A percentile compares a stretch with the other conserved stretches of the same genome.
phyloP scores from a whole-genome alignment of 1,140 invertebrate genomes.

The Drosophila mauritiana region DNA sequence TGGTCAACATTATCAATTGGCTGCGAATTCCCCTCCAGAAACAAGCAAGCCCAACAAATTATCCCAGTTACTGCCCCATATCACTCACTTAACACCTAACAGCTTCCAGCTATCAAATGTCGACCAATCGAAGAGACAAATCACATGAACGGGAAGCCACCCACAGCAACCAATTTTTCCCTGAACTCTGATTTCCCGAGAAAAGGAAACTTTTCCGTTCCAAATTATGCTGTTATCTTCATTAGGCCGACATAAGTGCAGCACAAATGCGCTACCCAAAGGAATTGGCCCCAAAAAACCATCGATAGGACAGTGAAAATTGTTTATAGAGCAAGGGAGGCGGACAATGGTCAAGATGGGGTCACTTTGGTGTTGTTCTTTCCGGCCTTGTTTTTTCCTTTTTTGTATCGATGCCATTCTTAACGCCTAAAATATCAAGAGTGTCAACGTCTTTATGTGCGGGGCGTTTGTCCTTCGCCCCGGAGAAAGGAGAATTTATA shows the following conservation, averaged over 20 bases:
- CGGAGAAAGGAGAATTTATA: constrained; percentile 4
- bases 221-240: constrained; percentile 84
- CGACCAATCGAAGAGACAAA: constrained; percentile 56
- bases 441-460: constrained; percentile 59
- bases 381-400: constrained; percentile 16
- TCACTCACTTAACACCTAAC: constrained; percentile 77
- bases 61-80: constrained; percentile 53
- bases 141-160: constrained; percentile 50
- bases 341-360: constrained; percentile 47
- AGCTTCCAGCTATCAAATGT: constrained; percentile 68
- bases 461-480: constrained; percentile 60
- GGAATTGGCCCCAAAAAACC: constrained; percentile 56
- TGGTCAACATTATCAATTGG: constrained; percentile 60
- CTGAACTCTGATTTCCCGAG: constrained; percentile 68
- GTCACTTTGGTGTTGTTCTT: constrained; percentile 49
- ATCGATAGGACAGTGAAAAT: constrained; percentile 69
- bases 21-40: constrained; percentile 8
- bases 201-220: constrained; percentile 44
- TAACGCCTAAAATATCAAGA: constrained; percentile 79
- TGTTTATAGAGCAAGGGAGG: constrained; percentile 64
- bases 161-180: constrained; percentile 38
- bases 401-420: constrained; percentile 29
- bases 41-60: constrained; percentile 45
- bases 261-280: constrained; percentile 74
- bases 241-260: constrained; percentile 82